Percentiles rank a stretch among this genome's conserved stretches.
Evolutionary conservation across 2,797 vertebrate species (phyloP).

Genomic region (Takifugu ocellatus): DNA sequence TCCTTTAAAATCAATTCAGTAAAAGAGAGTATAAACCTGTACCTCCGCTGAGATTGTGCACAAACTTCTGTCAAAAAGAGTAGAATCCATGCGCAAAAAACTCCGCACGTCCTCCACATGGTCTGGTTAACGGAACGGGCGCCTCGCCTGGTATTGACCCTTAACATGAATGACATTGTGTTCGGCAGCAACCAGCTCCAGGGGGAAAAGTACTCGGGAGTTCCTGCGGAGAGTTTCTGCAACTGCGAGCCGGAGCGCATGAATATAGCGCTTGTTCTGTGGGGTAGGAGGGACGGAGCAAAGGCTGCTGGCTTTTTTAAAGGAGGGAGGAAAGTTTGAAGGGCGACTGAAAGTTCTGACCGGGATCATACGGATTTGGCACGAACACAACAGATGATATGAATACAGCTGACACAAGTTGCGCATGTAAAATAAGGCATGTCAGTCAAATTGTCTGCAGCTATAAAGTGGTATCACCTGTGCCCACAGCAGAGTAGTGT

Average conservation of each 20-base stretch:
- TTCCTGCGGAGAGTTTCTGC: conserved; percentile 72
- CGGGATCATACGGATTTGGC: conserved; percentile 40
- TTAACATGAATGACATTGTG: conserved; percentile 66
- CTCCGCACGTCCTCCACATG: conserved; percentile 72
- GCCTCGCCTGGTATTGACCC: conserved; percentile 52
- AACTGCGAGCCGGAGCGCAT: conserved; percentile 71
- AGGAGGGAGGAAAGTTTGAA: conserved; percentile 16
- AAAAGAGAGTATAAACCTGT: conserved; percentile 20
- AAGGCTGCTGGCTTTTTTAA: conserved; percentile 34
- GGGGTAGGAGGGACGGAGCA: conserved; percentile 73
- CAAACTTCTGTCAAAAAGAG: conserved; percentile 64
- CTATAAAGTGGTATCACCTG: too few relatives aligned
- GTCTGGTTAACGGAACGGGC: conserved; percentile 51
- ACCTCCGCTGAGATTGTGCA: conserved; percentile 75
- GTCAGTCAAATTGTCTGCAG: too few relatives aligned
- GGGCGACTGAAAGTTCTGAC: conserved; percentile 15
- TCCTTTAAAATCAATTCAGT: neutral
- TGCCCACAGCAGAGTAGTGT: too few relatives aligned
- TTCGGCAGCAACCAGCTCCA: conserved; percentile 15
- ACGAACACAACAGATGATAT: conserved; percentile 7
- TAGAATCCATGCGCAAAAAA: conserved; percentile 70
- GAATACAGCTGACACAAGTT: too few relatives aligned
- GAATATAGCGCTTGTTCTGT: conserved; percentile 85
- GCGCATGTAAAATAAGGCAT: too few relatives aligned
- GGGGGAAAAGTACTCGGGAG: conserved; percentile 53